Evolutionary conservation across 1,140 invertebrate species (phyloP).

Genomic region (Heliconius himera): DNA sequence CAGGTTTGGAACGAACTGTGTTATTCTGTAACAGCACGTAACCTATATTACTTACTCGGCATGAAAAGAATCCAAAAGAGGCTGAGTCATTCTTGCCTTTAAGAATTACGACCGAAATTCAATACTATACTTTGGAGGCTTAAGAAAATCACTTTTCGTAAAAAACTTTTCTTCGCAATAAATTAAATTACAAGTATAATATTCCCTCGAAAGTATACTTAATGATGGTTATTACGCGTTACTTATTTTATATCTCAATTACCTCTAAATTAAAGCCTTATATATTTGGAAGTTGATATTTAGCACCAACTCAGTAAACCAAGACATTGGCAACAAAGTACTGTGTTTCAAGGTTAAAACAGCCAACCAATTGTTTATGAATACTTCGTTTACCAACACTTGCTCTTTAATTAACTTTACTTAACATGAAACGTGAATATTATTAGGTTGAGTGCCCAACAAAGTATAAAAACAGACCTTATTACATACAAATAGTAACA

Average conservation of each 20-base stretch:
- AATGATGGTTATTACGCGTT: not conserved
- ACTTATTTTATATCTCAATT: not conserved
- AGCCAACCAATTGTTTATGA: not conserved
- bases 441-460: slow-evolving; percentile 3
- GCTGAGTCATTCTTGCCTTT: slow-evolving; percentile 23
- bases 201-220: not conserved
- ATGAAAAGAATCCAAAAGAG: slow-evolving; percentile 23
- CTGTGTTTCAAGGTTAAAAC: not conserved
- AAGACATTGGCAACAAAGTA: not conserved
- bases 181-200: slow-evolving; percentile 7
- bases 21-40: slow-evolving; percentile 22
- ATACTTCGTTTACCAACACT: not conserved
- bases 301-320: not conserved
- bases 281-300: not conserved
- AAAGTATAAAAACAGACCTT: not conserved
- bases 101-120: slow-evolving; percentile 20
- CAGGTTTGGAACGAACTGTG: slow-evolving; percentile 1
- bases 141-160: slow-evolving; percentile 6
- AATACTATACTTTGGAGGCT: not conserved
- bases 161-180: slow-evolving; percentile 3
- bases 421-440: not conserved
- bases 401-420: not conserved
- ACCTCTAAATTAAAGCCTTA: not conserved
- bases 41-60: slow-evolving; percentile 24
- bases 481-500: not conserved